These are phyloP conservation scores for Propithecus coquereli DNA, from an alignment of 2,113 vertebrate genomes.

Conservation along the genomic window DNA sequence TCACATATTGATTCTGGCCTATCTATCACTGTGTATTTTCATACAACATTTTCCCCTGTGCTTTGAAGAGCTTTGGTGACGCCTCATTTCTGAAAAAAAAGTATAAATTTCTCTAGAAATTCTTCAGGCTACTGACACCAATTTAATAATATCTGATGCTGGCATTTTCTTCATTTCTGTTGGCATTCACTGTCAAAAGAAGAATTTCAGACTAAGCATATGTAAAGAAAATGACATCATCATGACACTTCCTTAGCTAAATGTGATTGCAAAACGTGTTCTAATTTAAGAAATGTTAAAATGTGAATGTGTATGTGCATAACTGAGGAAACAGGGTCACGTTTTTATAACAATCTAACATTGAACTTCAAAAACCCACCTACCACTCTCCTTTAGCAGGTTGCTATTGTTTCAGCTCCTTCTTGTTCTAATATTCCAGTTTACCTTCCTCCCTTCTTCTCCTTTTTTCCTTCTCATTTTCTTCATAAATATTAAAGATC, in stretches of 20 bases:
- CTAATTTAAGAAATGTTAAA: background rate
- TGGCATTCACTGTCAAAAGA: background rate
- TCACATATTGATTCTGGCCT: background rate
- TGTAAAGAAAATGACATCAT: background rate
- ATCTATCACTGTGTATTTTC: background rate
- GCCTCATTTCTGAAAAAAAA: background rate
- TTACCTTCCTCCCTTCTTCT: background rate
- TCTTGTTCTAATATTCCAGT: background rate
- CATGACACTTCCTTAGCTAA: background rate
- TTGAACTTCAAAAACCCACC: background rate
- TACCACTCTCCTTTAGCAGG: too few species aligned
- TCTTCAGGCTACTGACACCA: background rate
- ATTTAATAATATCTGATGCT: background rate
- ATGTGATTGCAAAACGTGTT: background rate
- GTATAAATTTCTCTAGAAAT: background rate
- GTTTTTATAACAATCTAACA: background rate
- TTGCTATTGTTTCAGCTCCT: background rate
- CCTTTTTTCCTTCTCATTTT: background rate
- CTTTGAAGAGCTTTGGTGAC: background rate
- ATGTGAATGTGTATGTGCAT: background rate
- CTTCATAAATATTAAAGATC: background rate
- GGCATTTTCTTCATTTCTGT: background rate
- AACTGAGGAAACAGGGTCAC: background rate
- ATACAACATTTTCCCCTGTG: background rate
- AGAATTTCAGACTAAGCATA: background rate